These are phyloP conservation scores for Boloria selene DNA, from an alignment of 2,888 invertebrate genomes.

Conservation along the genomic window DNA sequence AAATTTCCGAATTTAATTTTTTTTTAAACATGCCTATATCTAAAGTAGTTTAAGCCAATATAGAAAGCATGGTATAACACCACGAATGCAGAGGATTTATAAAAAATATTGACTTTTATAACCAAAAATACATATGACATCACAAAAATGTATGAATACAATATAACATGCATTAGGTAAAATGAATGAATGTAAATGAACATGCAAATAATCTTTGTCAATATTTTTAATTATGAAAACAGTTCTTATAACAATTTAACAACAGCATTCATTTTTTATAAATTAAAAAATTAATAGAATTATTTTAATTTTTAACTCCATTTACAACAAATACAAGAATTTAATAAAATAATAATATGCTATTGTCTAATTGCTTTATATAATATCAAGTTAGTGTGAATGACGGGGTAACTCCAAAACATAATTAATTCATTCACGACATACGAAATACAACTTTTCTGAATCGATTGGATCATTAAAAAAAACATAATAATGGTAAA, in stretches of 20 bases:
- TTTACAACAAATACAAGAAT: neutral
- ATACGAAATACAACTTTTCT: slow-evolving; percentile 2
- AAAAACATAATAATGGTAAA: neutral
- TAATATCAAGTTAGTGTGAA: slow-evolving; percentile 26
- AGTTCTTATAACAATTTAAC: slow-evolving; percentile 14
- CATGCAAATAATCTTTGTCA: slow-evolving; percentile 31
- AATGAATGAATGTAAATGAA: slow-evolving; percentile 9
- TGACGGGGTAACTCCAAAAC: slow-evolving; percentile 9
- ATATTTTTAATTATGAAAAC: slow-evolving; percentile 21
- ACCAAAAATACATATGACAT: slow-evolving; percentile 12
- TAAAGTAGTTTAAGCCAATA: slow-evolving; percentile 27
- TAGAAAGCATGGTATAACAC: slow-evolving; percentile 30
- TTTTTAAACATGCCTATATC: slow-evolving; percentile 35
- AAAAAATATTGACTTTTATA: slow-evolving; percentile 30
- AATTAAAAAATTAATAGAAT: too few species aligned
- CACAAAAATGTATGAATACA: slow-evolving; percentile 13
- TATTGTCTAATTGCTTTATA: slow-evolving; percentile 23
- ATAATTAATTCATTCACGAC: slow-evolving; percentile 24
- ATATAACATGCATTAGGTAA: slow-evolving; percentile 26
- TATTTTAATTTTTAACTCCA: too few species aligned
- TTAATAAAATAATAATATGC: neutral
- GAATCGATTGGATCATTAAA: slow-evolving; percentile 23
- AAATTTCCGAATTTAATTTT: slow-evolving; percentile 31
- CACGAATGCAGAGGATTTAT: slow-evolving; percentile 31
- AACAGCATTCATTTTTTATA: slow-evolving; percentile 4